Percentiles rank a stretch among this genome's conserved stretches.
Conservation (phyloP, 2,888 invertebrate genomes). For the Philereme transversata region DNA sequence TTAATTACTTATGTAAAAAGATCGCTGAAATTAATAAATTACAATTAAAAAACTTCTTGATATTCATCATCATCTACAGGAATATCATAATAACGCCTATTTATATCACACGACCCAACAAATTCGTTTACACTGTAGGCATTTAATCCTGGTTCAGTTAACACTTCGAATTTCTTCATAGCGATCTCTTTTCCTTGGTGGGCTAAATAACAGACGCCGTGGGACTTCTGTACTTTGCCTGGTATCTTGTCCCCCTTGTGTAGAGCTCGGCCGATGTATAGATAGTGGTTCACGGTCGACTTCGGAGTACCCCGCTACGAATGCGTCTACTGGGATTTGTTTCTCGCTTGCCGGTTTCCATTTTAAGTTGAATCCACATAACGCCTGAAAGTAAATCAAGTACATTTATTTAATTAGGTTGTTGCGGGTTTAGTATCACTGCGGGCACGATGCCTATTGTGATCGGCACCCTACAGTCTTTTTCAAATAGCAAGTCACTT, state of each 20-base stretch:
- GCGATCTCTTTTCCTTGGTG: slow-evolving; percentile 62
- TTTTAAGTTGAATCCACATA: slow-evolving; percentile 62
- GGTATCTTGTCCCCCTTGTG: slow-evolving; percentile 89
- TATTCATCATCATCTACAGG: slow-evolving; percentile 11
- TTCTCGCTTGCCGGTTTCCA: slow-evolving; percentile 84
- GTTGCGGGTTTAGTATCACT: no score
- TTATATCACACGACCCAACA: not conserved
- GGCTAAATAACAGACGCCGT: slow-evolving; percentile 89
- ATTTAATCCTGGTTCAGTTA: slow-evolving; percentile 47
- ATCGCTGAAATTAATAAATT: no score
- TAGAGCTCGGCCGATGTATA: slow-evolving; percentile 87
- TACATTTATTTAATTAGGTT: no score
- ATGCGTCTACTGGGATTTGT: slow-evolving; percentile 86
- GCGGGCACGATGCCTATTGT: no score
- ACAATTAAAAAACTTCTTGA: slow-evolving; percentile 21
- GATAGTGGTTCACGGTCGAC: slow-evolving; percentile 76
- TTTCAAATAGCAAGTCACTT: no score
- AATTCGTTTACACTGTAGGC: slow-evolving; percentile 28
- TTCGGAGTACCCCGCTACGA: slow-evolving; percentile 83
- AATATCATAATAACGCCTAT: not conserved
- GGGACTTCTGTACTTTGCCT: slow-evolving; percentile 88
- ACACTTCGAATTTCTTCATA: slow-evolving; percentile 52
- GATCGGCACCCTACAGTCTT: no score
- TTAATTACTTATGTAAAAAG: no score
- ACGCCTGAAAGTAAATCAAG: slow-evolving; percentile 50